Conservation (phyloP, 2,888 invertebrate genomes). For the Polietes domitor region DNA sequence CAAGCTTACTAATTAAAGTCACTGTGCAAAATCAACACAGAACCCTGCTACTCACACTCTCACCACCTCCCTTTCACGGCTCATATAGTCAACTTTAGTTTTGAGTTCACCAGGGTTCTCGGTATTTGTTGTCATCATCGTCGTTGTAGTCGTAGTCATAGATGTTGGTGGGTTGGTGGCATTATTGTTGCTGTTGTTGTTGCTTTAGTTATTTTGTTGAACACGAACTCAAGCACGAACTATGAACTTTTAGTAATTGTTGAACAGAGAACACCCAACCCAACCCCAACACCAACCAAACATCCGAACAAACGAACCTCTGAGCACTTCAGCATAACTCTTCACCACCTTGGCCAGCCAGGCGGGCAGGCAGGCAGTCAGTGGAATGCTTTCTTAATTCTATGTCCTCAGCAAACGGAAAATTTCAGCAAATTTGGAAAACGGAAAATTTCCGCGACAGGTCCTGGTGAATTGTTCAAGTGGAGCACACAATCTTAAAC, state of each 20-base stretch:
- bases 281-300: background rate
- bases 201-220: slow-evolving; percentile 60
- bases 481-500: slow-evolving; percentile 47
- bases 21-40: background rate
- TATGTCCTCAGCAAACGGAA: too few relatives aligned
- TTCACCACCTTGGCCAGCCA: too few relatives aligned
- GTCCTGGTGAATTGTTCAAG: slow-evolving; percentile 23
- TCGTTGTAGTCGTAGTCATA: background rate
- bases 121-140: slow-evolving; percentile 40
- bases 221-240: slow-evolving; percentile 66
- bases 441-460: background rate
- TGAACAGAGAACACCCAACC: slow-evolving; percentile 37
- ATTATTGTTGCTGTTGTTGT: background rate
- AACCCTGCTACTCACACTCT: background rate
- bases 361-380: too few relatives aligned
- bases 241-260: slow-evolving; percentile 65
- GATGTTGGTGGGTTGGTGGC: background rate
- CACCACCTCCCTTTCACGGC: background rate
- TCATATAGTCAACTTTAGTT: too few relatives aligned
- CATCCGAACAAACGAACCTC: too few relatives aligned
- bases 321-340: too few relatives aligned
- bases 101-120: slow-evolving; percentile 25
- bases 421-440: slow-evolving; percentile 29
- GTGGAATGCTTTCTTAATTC: too few relatives aligned
- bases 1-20: background rate